Conservation (phyloP, 2,797 vertebrate species). For the Sparus aurata region DNA sequence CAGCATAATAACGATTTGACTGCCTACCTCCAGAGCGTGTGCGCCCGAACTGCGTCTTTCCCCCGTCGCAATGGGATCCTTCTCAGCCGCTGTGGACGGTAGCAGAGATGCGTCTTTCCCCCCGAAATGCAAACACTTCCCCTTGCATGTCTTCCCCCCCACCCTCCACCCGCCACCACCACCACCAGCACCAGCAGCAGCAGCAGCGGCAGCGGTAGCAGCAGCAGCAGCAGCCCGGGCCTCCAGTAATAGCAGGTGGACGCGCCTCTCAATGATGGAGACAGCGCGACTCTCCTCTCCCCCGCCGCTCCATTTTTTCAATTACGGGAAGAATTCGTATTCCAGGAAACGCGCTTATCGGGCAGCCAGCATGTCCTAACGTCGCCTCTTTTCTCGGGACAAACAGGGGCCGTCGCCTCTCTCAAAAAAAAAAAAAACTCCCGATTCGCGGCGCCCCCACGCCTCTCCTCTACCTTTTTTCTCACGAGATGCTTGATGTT, state of each 20-base stretch:
- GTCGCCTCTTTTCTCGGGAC: slow-evolving; percentile 69
- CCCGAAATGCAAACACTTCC: slow-evolving; percentile 86
- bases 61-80: slow-evolving; percentile 79
- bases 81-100: slow-evolving; percentile 73
- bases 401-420: slow-evolving; percentile 65
- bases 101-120: slow-evolving; percentile 82
- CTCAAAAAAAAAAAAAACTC: slow-evolving; percentile 51
- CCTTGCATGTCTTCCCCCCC: slow-evolving; percentile 82
- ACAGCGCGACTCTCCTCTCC: slow-evolving; percentile 84
- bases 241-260: slow-evolving; percentile 90
- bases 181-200: slow-evolving; percentile 55
- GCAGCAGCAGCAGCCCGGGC: slow-evolving; percentile 81
- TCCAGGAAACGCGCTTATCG: slow-evolving; percentile 79
- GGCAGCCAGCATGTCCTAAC: slow-evolving; percentile 74
- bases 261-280: slow-evolving; percentile 90
- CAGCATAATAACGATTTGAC: slow-evolving; percentile 71
- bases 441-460: slow-evolving; percentile 70
- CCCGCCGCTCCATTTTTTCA: slow-evolving; percentile 84
- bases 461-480: slow-evolving; percentile 62
- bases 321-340: slow-evolving; percentile 81
- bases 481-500: slow-evolving; percentile 81
- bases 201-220: slow-evolving; percentile 41
- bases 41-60: slow-evolving; percentile 78
- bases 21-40: slow-evolving; percentile 81
- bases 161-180: slow-evolving; percentile 35